Conservation (phyloP, 2,797 vertebrate genomes). For the Threskiornis aethiopicus region DNA sequence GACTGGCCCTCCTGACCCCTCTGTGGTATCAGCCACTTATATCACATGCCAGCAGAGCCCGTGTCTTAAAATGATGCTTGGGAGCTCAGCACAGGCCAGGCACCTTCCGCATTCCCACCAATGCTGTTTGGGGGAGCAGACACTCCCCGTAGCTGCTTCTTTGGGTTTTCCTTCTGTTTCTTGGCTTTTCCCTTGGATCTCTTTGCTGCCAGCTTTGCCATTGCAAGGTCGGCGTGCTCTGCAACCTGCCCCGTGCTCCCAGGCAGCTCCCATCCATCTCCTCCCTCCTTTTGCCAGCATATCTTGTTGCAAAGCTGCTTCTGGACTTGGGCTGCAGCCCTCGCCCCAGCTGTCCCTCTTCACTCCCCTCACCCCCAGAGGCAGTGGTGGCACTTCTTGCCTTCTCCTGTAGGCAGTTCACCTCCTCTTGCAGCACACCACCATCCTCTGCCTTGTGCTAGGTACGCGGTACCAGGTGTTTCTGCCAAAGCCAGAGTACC, state of each 20-base stretch:
- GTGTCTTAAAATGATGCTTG: background rate
- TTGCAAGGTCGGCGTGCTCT: background rate
- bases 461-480: background rate
- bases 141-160: background rate
- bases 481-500: background rate
- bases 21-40: background rate
- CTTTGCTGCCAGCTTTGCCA: background rate
- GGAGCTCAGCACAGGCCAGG: background rate
- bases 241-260: background rate
- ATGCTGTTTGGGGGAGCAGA: background rate
- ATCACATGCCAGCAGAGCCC: background rate
- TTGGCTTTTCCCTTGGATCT: background rate
- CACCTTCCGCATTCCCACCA: background rate
- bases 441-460: background rate
- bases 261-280: background rate
- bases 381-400: background rate
- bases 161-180: background rate
- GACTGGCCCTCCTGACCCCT: background rate
- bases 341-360: rapidly evolving
- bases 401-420: background rate
- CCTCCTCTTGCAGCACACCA: background rate
- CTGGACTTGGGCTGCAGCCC: background rate
- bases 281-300: background rate
- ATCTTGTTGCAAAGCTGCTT: background rate
- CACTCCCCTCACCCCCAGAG: background rate